These are phyloP conservation scores for Tiliacea aurago DNA, from an alignment of 2,888 invertebrate species.

Conservation along the genomic window DNA sequence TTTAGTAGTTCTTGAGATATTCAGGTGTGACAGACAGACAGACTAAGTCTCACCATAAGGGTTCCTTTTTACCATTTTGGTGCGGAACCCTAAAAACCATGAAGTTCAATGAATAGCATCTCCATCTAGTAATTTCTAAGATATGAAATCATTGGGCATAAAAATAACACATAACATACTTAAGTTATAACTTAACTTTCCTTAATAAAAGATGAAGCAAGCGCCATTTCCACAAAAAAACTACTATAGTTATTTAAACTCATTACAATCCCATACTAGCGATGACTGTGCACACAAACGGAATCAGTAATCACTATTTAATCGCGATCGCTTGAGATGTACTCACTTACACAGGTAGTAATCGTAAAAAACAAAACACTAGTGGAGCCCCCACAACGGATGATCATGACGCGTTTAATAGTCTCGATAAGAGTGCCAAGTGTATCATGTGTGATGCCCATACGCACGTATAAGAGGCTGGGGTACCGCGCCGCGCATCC, in stretches of 20 bases:
- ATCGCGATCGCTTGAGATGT: conserved; percentile 60
- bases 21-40: too few relatives aligned
- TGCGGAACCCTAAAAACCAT: too few relatives aligned
- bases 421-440: conserved; percentile 77
- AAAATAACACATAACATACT: background rate
- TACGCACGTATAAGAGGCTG: conserved; percentile 84
- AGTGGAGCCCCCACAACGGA: conserved; percentile 63
- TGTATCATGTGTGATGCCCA: conserved; percentile 63
- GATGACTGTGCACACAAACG: conserved; percentile 57
- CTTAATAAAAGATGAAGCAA: background rate
- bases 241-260: conserved; percentile 37
- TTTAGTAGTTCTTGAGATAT: too few relatives aligned
- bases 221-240: conserved; percentile 10
- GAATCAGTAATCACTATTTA: conserved; percentile 67
- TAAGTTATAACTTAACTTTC: background rate
- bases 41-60: too few relatives aligned
- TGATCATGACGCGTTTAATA: conserved; percentile 66
- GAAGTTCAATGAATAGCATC: conserved; percentile 1
- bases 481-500: conserved; percentile 81
- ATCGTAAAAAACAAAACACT: conserved; percentile 64
- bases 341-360: conserved; percentile 49
- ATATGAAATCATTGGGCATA: background rate
- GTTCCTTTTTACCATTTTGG: too few relatives aligned
- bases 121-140: background rate
- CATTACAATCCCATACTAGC: conserved; percentile 48